Conservation (phyloP, 1,140 invertebrate genomes). For the Bombus huntii region DNA sequence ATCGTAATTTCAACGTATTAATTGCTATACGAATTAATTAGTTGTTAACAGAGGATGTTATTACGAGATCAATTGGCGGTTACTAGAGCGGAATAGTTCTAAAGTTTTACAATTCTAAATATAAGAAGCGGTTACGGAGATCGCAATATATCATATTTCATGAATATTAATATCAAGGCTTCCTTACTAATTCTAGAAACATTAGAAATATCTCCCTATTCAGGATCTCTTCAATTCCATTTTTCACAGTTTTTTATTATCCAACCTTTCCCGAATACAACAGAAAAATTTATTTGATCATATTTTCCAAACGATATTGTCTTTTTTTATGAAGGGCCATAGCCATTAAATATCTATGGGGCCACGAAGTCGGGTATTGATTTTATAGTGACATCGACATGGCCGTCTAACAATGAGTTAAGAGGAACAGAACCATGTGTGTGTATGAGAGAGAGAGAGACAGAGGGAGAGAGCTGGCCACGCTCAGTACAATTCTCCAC, state of each 20-base stretch:
- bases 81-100: slow-evolving; percentile 6
- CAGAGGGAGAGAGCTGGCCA: background rate
- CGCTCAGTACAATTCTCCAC: slow-evolving; percentile 12
- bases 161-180: no score
- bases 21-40: background rate
- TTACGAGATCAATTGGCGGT: background rate
- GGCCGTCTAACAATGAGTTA: slow-evolving; percentile 47
- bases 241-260: background rate
- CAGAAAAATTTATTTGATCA: background rate
- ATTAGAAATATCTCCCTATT: no score
- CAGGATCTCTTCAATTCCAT: background rate
- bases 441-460: background rate
- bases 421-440: slow-evolving; percentile 11
- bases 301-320: background rate
- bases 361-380: slow-evolving; percentile 51
- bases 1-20: background rate
- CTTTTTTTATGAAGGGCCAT: background rate
- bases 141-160: background rate
- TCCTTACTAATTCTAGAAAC: no score
- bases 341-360: slow-evolving; percentile 48
- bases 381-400: slow-evolving; percentile 53
- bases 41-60: background rate
- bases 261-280: background rate
- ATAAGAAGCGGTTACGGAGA: no score
- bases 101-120: background rate